These are phyloP conservation scores for Dromiciops gliroides DNA, from an alignment of 2,113 vertebrate genomes.

Conservation along the genomic window DNA sequence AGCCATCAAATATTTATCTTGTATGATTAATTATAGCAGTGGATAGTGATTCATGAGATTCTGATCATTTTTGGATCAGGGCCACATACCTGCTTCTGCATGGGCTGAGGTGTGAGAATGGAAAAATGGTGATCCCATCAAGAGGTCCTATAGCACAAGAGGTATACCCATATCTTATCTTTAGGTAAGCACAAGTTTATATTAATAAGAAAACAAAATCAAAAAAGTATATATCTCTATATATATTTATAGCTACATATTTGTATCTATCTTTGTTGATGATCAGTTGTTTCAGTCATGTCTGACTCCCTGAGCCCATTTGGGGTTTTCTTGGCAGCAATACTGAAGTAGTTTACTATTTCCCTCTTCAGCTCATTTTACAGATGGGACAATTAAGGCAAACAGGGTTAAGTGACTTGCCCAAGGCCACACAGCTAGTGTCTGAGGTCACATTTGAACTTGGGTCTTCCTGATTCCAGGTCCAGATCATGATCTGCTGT, in stretches of 20 bases:
- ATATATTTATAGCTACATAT: not conserved
- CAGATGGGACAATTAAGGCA: not conserved
- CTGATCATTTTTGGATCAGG: too few species aligned
- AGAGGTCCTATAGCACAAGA: too few species aligned
- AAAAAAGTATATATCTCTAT: not conserved
- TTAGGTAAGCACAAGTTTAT: not conserved
- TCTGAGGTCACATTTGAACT: not conserved
- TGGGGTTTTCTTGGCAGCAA: not conserved
- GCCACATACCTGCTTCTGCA: not conserved
- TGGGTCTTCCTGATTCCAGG: not conserved
- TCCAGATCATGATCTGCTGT: not conserved
- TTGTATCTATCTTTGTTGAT: not conserved
- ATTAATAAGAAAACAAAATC: not conserved
- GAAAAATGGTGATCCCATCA: not conserved
- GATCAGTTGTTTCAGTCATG: not conserved
- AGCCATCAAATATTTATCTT: not conserved
- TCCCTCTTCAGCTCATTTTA: not conserved
- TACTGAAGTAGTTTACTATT: not conserved
- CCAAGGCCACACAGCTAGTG: not conserved
- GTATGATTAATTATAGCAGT: not conserved
- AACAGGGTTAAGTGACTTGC: not conserved
- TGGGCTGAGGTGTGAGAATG: not conserved
- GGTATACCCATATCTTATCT: too few species aligned
- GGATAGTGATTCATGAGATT: not conserved
- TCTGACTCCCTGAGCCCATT: not conserved